phyloP scores from a whole-genome alignment of 2,113 vertebrate species.

The Perognathus longimembris region DNA sequence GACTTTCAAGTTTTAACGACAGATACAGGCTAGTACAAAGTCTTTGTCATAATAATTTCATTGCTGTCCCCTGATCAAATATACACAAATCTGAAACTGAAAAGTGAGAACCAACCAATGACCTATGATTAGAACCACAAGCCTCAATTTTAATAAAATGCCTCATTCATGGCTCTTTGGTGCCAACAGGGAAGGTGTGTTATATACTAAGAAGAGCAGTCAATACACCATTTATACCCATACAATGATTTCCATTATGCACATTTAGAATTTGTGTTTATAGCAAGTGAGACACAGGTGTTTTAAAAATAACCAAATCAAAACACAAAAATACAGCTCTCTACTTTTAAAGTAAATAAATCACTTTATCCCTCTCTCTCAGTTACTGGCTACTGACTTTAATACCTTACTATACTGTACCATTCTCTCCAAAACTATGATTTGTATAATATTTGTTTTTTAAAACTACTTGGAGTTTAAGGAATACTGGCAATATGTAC shows the following conservation, averaged over 20 bases:
- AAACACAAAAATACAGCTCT: conserved; percentile 85
- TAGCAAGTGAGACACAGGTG: conserved; percentile 84
- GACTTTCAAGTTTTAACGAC: conserved; percentile 90
- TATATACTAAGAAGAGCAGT: conserved; percentile 83
- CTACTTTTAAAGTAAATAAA: conserved; percentile 86
- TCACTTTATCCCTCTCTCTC: conserved; percentile 77
- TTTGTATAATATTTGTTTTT: conserved; percentile 82
- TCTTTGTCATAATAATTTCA: conserved; percentile 89
- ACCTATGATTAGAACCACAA: conserved; percentile 89
- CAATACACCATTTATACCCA: conserved; percentile 85
- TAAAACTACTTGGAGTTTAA: conserved; percentile 75
- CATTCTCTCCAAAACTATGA: conserved; percentile 76
- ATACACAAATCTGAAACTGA: conserved; percentile 88
- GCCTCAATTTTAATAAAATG: conserved; percentile 88
- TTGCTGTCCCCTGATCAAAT: conserved; percentile 89
- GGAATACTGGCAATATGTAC: conserved; percentile 70
- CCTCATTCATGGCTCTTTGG: conserved; percentile 86
- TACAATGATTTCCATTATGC: conserved; percentile 89
- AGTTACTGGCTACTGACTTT: conserved; percentile 81
- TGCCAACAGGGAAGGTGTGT: conserved; percentile 88
- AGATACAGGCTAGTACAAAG: conserved; percentile 90
- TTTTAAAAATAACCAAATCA: conserved; percentile 86
- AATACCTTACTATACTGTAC: conserved; percentile 80
- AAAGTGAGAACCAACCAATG: conserved; percentile 87
- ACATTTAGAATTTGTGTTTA: conserved; percentile 84